Evolutionary conservation across 2,113 vertebrate genomes (phyloP), one percentile per base, ranked within the genome.

Genomic region (Trematomus loennbergii): DNA sequence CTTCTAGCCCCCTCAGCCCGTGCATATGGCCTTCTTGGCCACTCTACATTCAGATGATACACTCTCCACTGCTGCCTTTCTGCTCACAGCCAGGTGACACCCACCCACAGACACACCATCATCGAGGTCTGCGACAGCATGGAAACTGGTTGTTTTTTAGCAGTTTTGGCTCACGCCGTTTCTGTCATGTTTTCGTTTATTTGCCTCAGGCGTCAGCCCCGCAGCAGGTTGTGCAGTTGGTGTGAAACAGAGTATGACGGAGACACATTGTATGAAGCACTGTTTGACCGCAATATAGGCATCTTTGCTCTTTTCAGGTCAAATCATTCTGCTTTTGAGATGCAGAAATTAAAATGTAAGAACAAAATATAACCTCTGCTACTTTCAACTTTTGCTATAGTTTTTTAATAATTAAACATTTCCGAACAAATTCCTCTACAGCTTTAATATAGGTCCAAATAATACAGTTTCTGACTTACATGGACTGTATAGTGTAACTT

Each of bases 101-200:
- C 72, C 84, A 75, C 86, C 79, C 69, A 72, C 60, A 65, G 81
- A 79, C 67, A 17, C 69, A 45, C 58, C 2, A 17, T 69, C 61
- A 66, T 58, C 15, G 69, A 75, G 63, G 48, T 75, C 22, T 58
- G 29, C 13, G 40, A 70, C 36, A 22, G 54, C 72, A 72, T 62
- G 77, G 72, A 82, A 67, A 71, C 65, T 70, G 68, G 36, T 76
- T 87, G 43, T 84, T 84, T 86, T 83, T 77, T 29, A 84, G 74
- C 74, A 79, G 71, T 78, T 87, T 87, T 83, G 87, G 65, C 72
- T 90, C 88, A 71, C 22, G 74, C 60, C 1, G 78, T 60, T 84
- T 84, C 78, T 83, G 69, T 90, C 79, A 87, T 88, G 79, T 92
- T 92, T 89, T 86, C 79, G 45, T 91, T 90, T 90, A 87, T 78